Percentiles rank a stretch among this genome's conserved stretches.
Evolutionary conservation across 2,113 vertebrate species (phyloP).

Genomic region (Poeciliopsis turrubarensis): DNA sequence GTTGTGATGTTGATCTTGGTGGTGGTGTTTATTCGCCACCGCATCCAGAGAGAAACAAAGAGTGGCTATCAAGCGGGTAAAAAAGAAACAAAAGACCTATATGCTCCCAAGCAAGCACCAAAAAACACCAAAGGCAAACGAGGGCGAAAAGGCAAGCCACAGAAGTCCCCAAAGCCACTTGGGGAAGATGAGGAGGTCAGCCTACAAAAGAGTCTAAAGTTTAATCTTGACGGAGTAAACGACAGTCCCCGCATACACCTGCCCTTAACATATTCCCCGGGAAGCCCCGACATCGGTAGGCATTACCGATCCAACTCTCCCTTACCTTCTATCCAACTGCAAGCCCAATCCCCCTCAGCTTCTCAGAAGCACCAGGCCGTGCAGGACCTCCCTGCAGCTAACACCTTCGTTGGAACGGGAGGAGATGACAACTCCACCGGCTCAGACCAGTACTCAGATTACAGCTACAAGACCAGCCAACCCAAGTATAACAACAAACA

Average conservation of each 20-base stretch:
- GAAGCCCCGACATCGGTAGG: constrained; percentile 94
- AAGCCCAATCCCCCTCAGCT: constrained; percentile 96
- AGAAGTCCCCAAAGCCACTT: constrained; percentile 89
- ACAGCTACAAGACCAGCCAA: constrained; percentile 98
- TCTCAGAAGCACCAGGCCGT: constrained; percentile 99
- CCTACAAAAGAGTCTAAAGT: constrained; percentile 95
- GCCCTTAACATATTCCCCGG: constrained; percentile 95
- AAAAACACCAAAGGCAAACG: constrained; percentile 93
- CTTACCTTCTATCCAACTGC: constrained; percentile 96
- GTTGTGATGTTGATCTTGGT: constrained; percentile 92
- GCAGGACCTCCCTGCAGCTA: constrained; percentile 96
- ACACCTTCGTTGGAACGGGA: constrained; percentile 97
- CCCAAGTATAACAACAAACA: constrained; percentile 98
- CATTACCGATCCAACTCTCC: constrained; percentile 99
- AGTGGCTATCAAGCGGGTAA: constrained; percentile 98
- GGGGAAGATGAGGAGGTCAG: constrained; percentile 89
- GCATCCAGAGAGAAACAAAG: constrained; percentile 93
- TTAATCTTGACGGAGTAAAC: constrained; percentile 92
- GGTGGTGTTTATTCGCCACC: constrained; percentile 92
- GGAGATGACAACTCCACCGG: constrained; percentile 97
- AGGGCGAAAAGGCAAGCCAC: constrained; percentile 92
- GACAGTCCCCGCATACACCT: constrained; percentile 98
- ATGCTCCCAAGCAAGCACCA: constrained; percentile 90
- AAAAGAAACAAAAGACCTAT: constrained; percentile 98
- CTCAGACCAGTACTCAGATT: constrained; percentile 99